Base-by-base conservation (phyloP, 2,797 vertebrate genomes). In the Capromys pilorides region DNA sequence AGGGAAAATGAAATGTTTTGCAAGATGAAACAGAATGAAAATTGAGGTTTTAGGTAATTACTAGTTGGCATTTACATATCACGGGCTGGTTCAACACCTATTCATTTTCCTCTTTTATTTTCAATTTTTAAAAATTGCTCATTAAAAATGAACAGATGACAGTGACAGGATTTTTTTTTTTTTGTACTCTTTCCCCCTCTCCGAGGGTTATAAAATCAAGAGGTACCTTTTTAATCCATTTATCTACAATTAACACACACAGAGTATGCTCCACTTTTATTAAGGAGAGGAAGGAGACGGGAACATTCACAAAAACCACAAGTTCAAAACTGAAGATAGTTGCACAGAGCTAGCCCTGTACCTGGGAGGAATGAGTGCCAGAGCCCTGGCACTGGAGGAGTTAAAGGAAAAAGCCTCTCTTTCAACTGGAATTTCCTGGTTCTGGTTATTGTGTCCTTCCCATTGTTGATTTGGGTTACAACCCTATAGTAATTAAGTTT, bases 101-200 rank as follows among this genome's bases (percentile, higher is more conserved):
- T 98, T 98, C 98, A 98, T 98, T 98, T 98, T 98, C 98, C 98
- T 98, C 98, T 98, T 98, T 98, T 98, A 98, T 98, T 98, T 98
- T 98, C 98, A 98, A 98, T 98, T 98, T 98, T 98, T 98, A 95
- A 97, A 98, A 98, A 98, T 98, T 98, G 98, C 98, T 98, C 98
- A 98, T 98, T 98, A 98, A 98, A 97, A 98, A 98, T 97, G 98
- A 98, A 98, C 98, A 98, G 98, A 98, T 98, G 98, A 98, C 98
- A 98, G 98, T 98, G 97, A 98, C 95, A 96, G 93, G 95, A 94
- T 94, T 97, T 97, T 93, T 57, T 57, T 54, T 93, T 64, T 91
- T 97, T 81, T 85, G 82, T 64, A 91, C 82, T 89, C 96, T 94
- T 97, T 87, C 95, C 93, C 95, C 91, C 91, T 92, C 96, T 96